Conservation (phyloP, 2,797 vertebrate species). For the Pantherophis vulpinus region DNA sequence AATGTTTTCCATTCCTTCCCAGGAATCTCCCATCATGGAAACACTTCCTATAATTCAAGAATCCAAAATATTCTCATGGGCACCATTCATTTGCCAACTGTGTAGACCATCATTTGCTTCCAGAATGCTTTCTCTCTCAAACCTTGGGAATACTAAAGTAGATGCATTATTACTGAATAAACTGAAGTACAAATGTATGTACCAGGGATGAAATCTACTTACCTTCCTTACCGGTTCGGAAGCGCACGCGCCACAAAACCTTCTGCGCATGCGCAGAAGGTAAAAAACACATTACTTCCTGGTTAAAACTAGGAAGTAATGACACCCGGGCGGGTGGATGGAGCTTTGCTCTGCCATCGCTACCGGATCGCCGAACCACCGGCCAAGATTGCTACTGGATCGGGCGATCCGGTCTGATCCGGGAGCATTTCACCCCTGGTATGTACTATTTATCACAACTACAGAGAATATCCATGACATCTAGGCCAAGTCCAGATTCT, state of each 20-base stretch:
- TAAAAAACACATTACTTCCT: too few species aligned
- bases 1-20: neutral
- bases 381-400: too few species aligned
- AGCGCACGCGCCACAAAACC: too few species aligned
- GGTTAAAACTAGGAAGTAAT: too few species aligned
- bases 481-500: neutral
- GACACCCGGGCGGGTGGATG: too few species aligned
- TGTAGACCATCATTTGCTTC: neutral
- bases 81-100: neutral
- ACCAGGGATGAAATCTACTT: neutral
- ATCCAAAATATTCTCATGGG: neutral
- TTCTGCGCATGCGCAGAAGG: too few species aligned
- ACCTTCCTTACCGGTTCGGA: too few species aligned
- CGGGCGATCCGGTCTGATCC: too few species aligned
- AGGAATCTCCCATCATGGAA: neutral
- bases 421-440: too few species aligned
- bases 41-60: neutral
- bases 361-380: too few species aligned
- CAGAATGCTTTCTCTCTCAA: neutral
- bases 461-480: accelerated
- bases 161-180: neutral
- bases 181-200: neutral
- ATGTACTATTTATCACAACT: neutral
- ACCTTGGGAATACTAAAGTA: neutral
- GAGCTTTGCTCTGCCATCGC: too few species aligned